These are phyloP conservation scores for Drosophila macrothrix DNA, from an alignment of 2,888 invertebrate genomes.

Conservation along the genomic window DNA sequence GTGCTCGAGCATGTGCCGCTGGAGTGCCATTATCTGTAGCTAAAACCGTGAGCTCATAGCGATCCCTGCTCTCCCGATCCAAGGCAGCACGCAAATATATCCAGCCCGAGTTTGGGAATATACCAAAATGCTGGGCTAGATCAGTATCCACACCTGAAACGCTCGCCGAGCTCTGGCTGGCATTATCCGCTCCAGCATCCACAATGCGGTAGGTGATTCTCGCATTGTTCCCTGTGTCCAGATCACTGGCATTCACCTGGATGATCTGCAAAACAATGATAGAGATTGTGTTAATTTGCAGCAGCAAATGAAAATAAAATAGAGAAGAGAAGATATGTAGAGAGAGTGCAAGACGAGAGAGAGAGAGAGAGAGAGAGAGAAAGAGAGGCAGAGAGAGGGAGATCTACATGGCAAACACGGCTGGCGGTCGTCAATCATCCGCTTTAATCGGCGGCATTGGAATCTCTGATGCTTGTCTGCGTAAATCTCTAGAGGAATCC, in stretches of 20 bases:
- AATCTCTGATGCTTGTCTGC: slow-evolving; percentile 67
- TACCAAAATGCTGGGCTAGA: slow-evolving; percentile 90
- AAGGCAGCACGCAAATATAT: slow-evolving; percentile 91
- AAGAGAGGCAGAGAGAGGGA: neutral
- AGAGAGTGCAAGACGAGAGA: slow-evolving; percentile 13
- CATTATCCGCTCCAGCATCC: slow-evolving; percentile 62
- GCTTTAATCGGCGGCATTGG: slow-evolving; percentile 42
- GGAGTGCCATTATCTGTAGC: slow-evolving; percentile 97
- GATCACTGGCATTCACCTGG: slow-evolving; percentile 95
- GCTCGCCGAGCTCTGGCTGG: slow-evolving; percentile 39
- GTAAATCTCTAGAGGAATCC: slow-evolving; percentile 75
- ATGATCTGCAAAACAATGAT: slow-evolving; percentile 87
- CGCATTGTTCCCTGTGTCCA: slow-evolving; percentile 97
- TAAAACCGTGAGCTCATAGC: slow-evolving; percentile 91
- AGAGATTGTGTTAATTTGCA: slow-evolving; percentile 44
- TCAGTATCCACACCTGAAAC: slow-evolving; percentile 79
- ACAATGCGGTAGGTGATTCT: slow-evolving; percentile 93
- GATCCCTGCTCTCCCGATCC: slow-evolving; percentile 92
- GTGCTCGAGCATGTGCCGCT: slow-evolving; percentile 91
- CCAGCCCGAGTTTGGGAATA: slow-evolving; percentile 95
- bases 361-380: slow-evolving; percentile 9
- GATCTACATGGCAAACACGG: slow-evolving; percentile 64
- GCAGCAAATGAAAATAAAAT: neutral
- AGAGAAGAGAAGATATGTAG: neutral
- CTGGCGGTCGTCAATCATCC: slow-evolving; percentile 78